Evolutionary conservation across 2,888 invertebrate species (phyloP).

Genomic region (Patella depressa): DNA sequence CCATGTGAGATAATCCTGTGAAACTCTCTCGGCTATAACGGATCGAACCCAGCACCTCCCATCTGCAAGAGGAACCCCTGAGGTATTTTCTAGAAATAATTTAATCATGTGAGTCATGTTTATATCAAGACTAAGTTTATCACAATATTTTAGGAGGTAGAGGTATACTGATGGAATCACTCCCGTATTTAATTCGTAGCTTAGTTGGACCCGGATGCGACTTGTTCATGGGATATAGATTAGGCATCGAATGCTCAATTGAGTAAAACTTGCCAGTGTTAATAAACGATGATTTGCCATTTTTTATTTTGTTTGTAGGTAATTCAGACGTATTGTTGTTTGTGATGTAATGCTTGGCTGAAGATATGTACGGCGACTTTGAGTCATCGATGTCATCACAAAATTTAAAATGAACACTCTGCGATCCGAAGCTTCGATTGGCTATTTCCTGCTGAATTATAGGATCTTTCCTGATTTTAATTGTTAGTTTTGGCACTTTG

Average conservation of each 20-base stretch:
- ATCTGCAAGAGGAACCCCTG: too few species aligned
- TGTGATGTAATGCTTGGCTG: neutral
- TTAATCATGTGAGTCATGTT: too few species aligned
- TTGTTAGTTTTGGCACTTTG: constrained; percentile 50
- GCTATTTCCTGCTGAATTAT: constrained; percentile 46
- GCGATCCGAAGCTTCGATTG: constrained; percentile 34
- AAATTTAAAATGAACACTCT: constrained; percentile 46
- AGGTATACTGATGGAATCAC: constrained; percentile 7
- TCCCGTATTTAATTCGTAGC: neutral
- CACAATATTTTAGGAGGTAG: constrained; percentile 7
- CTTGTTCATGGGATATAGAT: neutral
- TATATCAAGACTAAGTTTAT: neutral
- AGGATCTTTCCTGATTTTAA: constrained; percentile 51
- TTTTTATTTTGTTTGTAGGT: neutral
- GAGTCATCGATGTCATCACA: constrained; percentile 24
- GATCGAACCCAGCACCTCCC: too few species aligned
- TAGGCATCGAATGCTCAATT: neutral
- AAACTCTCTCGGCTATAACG: too few species aligned
- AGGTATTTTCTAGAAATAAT: too few species aligned
- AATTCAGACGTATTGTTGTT: neutral
- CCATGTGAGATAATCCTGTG: too few species aligned
- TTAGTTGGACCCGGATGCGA: neutral
- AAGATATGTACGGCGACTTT: neutral
- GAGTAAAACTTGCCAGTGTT: neutral
- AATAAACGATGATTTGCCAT: neutral